A percentile compares a stretch with the other conserved stretches of the same genome.
phyloP scores from a whole-genome alignment of 2,888 invertebrate species.

The Lamellibrachia columna region DNA sequence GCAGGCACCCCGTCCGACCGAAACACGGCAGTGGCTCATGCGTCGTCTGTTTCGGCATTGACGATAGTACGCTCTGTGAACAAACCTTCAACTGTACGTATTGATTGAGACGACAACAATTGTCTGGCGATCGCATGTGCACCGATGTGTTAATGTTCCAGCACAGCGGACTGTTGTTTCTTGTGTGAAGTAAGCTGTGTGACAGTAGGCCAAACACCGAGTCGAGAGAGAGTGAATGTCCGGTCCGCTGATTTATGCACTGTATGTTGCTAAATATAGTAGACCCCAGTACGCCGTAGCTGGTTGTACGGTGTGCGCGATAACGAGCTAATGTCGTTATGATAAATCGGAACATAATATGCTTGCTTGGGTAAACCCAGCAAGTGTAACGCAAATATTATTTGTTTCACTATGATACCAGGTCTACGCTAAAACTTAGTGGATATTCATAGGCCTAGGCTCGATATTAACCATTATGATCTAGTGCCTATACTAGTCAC shows the following conservation, averaged over 20 bases:
- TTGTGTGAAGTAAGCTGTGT: background rate
- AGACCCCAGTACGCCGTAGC: background rate
- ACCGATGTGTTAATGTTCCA: background rate
- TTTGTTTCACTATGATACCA: too few species aligned
- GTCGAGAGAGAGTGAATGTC: background rate
- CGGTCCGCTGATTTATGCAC: background rate
- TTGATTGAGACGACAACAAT: background rate
- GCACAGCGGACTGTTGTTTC: background rate
- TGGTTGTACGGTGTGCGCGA: background rate
- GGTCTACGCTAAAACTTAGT: too few species aligned
- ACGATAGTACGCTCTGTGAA: background rate
- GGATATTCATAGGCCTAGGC: too few species aligned
- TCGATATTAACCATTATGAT: too few species aligned
- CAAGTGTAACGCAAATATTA: too few species aligned
- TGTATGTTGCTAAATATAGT: background rate
- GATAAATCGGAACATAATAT: too few species aligned
- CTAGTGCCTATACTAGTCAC: too few species aligned
- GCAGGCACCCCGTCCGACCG: background rate
- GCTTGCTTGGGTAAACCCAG: too few species aligned
- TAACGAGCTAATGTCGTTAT: too few species aligned
- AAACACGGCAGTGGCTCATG: background rate
- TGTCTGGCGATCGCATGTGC: background rate
- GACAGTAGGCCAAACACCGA: too few species aligned
- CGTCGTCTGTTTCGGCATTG: background rate
- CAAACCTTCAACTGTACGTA: slow-evolving; percentile 11